These are phyloP conservation scores for Festucalex cinctus DNA, from an alignment of 2,113 vertebrate genomes.

Conservation along the genomic window DNA sequence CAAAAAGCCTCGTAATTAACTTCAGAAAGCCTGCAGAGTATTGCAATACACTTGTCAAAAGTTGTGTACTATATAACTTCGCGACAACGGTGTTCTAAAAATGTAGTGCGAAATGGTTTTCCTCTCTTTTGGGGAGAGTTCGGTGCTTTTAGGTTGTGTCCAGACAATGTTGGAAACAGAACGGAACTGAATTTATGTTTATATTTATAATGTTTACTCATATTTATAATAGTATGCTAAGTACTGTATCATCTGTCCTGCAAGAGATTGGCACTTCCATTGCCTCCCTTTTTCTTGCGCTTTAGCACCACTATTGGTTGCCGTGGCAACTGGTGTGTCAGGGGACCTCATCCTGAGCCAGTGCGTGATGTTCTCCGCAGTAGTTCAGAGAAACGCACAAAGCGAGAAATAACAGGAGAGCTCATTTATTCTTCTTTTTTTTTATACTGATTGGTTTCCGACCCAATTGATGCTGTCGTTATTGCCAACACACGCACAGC, in stretches of 20 bases:
- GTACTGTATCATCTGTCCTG: conserved; percentile 21
- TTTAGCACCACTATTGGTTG: conserved; percentile 50
- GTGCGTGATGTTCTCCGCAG: conserved; percentile 52
- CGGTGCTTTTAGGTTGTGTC: not conserved
- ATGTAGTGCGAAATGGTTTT: no score
- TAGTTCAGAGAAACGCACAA: conserved; percentile 39
- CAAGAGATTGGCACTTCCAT: conserved; percentile 39
- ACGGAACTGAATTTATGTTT: not conserved
- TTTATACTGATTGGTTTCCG: conserved; percentile 15
- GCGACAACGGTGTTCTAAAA: no score
- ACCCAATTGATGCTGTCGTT: conserved; percentile 25
- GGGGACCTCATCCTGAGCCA: conserved; percentile 51
- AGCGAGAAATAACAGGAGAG: conserved; percentile 25
- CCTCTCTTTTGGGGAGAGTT: not conserved
- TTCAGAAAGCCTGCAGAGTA: no score
- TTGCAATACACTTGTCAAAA: no score
- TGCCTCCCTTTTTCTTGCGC: conserved; percentile 46
- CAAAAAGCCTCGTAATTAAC: no score
- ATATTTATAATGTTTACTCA: no score
- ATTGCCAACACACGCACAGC: conserved; percentile 5
- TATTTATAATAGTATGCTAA: not conserved
- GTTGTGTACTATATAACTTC: no score
- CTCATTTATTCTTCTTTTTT: conserved; percentile 23
- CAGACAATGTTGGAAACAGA: not conserved
- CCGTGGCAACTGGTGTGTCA: conserved; percentile 68